Base-by-base conservation (phyloP, 92 coral and sea anemone genomes). In the Bergia sp. region DNA sequence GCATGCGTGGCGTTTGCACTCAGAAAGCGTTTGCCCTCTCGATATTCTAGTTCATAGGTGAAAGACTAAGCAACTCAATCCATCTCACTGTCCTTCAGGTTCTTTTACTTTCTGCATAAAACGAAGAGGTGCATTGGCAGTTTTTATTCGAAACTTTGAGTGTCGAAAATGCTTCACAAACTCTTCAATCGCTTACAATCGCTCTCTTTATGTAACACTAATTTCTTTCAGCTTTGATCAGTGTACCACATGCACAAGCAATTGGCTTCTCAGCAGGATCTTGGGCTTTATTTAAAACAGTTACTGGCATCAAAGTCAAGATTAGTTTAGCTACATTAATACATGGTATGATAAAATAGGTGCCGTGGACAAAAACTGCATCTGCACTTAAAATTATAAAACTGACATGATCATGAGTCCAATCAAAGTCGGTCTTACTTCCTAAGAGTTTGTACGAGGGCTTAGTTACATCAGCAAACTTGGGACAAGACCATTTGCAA, bases 1-100 rank as follows among this genome's bases (percentile, higher is more conserved):
- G 29, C 29, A 29, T 29, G 29, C 29, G 29, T 29, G 42, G 93
- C 86, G 39, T 91, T 94, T 11, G 96, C 92, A 53, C 81, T 93
- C 37, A 29, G 44, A 57, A 91, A 90, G 37, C 71, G 41, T 39
- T 49, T 88, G 57, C 96, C 94, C 9, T 71, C 87, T 7, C 91
- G 91, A 45, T 93, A 85, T 3, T 61, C 89, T 23, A 91, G 84
- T 77, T 91, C 91, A 64, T 66, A 88, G 9, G 81, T 37, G 50
- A 91, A 86, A 21, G 85, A 57, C 78, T 88, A 82, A 47, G 53
- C 53, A 47, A 47, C 53, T 64, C 71, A 64, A 64, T 64, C 71
- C 71, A 64, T 64, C 71, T 64, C 21, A 18, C 71, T 64, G 7
- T 64, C 3, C 71, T 64, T 64, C 71, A 64, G 71, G 71, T 64